Evolutionary conservation across 2,113 vertebrate species (phyloP).

Genomic region (Urocynchramus pylzowi): DNA sequence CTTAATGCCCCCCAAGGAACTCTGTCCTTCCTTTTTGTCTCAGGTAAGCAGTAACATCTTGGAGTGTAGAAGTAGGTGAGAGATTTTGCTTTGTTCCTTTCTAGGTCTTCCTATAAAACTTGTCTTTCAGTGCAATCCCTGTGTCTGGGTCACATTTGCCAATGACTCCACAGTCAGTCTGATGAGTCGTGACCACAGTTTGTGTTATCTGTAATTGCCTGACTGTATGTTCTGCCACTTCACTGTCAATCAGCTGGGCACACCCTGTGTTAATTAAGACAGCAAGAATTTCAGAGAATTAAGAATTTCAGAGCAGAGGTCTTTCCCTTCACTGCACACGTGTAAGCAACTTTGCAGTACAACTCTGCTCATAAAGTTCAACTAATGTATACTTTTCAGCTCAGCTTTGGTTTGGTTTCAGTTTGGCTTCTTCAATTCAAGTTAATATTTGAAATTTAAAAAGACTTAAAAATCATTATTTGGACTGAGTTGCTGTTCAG

Average conservation of each 20-base stretch:
- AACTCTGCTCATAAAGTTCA: background rate
- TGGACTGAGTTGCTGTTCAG: background rate
- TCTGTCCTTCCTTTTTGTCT: background rate
- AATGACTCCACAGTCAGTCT: background rate
- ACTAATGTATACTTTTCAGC: background rate
- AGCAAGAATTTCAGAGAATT: background rate
- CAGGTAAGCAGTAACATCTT: background rate
- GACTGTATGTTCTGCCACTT: background rate
- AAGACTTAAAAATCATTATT: background rate
- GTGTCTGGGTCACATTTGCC: background rate
- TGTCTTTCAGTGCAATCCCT: background rate
- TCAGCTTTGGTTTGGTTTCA: background rate
- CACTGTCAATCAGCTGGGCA: background rate
- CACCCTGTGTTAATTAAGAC: background rate
- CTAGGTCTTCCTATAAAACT: background rate
- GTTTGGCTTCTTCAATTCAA: background rate
- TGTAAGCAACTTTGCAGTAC: background rate
- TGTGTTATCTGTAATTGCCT: background rate
- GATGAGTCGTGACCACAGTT: background rate
- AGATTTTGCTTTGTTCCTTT: background rate
- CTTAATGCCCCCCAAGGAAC: background rate
- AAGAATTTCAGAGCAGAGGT: background rate
- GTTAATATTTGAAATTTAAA: background rate
- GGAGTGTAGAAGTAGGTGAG: background rate
- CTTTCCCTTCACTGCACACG: background rate